Evolutionary conservation across 2,113 vertebrate genomes (phyloP), one percentile per base, ranked within the genome.

Genomic region (Megatriorchis doriae): DNA sequence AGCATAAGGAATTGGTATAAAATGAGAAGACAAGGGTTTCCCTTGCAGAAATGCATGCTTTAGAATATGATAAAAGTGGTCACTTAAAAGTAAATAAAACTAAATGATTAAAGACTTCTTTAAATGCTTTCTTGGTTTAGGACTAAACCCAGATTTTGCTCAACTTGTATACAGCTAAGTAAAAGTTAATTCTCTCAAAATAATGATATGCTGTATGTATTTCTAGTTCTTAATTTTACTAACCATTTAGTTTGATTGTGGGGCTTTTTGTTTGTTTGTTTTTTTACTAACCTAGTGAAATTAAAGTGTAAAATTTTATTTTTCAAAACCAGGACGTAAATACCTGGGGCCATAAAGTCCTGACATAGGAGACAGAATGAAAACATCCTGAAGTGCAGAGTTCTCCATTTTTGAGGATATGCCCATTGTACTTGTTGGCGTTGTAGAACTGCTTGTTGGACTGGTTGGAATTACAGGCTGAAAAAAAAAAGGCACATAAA

Each of bases 341-440:
- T 98, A 99, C 99, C 99, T 99, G 97, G 98, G 98, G 78, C 98
- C 98, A 78, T 99, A 98, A 86, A 98, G 98, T 94, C 99, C 98
- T 59, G 99, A 98, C 94, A 99, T 97, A 2, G 99, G 98, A 55
- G 99, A 99, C 26, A 99, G 98, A 88, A 99, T 99, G 79, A 99
- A 99, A 82, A 99, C 98, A 29, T 99, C 99, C 91, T 99, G 98
- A 91, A 99, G 98, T 15, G 98, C 98, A 6, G 98, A 98, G 83
- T 96, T 98, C 42, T 99, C 99, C 96, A 98, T 98, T 95, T 99
- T 99, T 83, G 98, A 98, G 84, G 97, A 97, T 97, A 99, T 97
- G 55, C 98, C 98, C 96, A 99, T 97, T 9, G 98, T 99, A 34
- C 98, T 98, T 14, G 97, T 98, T 2, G 99, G 98, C 27, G 98